Conservation (phyloP, 2,797 vertebrate genomes). For the Pipistrellus nathusii region DNA sequence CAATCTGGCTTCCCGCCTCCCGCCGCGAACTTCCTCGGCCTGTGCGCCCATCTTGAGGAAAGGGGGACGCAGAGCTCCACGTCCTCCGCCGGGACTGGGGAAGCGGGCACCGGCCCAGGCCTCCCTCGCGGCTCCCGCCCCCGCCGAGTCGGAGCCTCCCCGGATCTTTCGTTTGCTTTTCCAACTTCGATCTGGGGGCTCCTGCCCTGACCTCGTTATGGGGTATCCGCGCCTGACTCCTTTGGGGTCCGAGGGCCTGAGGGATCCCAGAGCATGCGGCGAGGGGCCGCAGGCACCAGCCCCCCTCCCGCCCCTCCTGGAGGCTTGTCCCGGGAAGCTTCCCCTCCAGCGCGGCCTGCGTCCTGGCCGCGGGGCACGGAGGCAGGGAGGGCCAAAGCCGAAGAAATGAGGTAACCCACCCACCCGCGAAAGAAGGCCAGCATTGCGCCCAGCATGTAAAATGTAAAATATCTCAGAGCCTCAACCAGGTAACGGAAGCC, state of each 20-base stretch:
- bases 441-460: neutral
- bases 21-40: neutral
- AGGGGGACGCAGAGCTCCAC: too few relatives aligned
- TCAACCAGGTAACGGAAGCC: neutral
- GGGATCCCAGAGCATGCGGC: fast-evolving
- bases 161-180: neutral
- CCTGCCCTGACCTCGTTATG: fast-evolving
- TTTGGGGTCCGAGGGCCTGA: too few relatives aligned
- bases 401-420: fast-evolving
- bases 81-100: neutral
- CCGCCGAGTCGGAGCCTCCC: neutral
- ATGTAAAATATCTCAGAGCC: neutral
- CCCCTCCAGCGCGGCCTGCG: fast-evolving
- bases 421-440: neutral
- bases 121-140: neutral
- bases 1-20: neutral
- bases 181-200: too few relatives aligned
- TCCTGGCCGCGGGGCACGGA: neutral
- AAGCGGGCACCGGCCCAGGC: too few relatives aligned
- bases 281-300: neutral
- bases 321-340: too few relatives aligned
- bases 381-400: neutral
- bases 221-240: neutral
- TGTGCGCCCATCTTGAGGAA: neutral
- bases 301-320: too few relatives aligned